Evolutionary conservation across 2,797 vertebrate genomes (phyloP), one percentile per base, ranked within the genome.

Genomic region (Crocidura indochinensis): DNA sequence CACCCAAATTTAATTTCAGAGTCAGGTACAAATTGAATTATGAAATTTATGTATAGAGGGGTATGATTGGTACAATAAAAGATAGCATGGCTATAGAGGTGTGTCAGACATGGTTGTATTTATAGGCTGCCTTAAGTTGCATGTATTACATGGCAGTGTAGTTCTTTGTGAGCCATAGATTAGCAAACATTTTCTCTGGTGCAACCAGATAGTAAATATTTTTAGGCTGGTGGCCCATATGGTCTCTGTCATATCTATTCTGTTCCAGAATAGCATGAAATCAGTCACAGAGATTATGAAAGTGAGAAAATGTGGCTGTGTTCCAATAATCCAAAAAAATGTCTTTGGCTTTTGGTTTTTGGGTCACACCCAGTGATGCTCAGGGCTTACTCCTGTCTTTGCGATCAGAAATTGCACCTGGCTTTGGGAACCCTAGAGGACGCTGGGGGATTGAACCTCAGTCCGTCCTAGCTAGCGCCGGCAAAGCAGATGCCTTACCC

Each of bases 261-360:
- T 87, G 10, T 31, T 73, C 22, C 64, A 64, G 64, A 1, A 10
- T 8, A 51, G 5, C 9, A 0, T 62, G 92, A 92, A 91, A 64
- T n/a, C 22, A 76, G 5, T 11, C n/a, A 1, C 11, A 85, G 85
- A 29, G 9, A 51, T 8, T 60, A 79, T 0, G 0, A 38, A 92
- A 91, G 68, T 22, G 8, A 75, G 29, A 19, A 62, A 71, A 29
- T n/a, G 3, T 72, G 91, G 84, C 86, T 79, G 10, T 3, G 5
- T 27, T 72, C 84, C 92, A 91, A 2, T 53, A 19, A 69, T 12
- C 46, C 19, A 77, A 44, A 88, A 67, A 84, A 94, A 73, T 49
- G 79, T 0, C 27, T 81, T 24, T 29, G 22, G 76, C 72, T 77
- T 92, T 79, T 84, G 26, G 79, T 56, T 75, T 82, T 78, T 93